Evolutionary conservation across 1,140 invertebrate genomes (phyloP).

Genomic region (Zeugodacus cucurbitae): DNA sequence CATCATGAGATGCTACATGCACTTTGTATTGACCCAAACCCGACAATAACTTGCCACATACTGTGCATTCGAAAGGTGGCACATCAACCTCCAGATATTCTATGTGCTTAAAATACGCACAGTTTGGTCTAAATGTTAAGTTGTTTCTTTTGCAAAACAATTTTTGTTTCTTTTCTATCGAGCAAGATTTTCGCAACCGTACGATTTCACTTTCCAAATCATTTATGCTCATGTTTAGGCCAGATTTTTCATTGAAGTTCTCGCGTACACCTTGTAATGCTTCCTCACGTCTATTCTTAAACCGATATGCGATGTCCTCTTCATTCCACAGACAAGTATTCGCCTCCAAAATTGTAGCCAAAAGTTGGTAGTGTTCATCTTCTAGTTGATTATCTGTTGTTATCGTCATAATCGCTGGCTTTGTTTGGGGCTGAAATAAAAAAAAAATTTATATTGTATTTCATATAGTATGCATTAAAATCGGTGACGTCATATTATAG

Average conservation of each 20-base stretch:
- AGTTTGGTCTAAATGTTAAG: neutral
- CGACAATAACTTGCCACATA: conserved; percentile 46
- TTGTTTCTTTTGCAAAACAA: conserved; percentile 38
- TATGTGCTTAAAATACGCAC: conserved; percentile 29
- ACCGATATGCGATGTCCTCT: conserved; percentile 26
- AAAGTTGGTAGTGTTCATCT: neutral
- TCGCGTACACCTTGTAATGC: conserved; percentile 12
- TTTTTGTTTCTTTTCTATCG: conserved; percentile 29
- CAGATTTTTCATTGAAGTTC: conserved; percentile 33
- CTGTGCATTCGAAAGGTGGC: conserved; percentile 48
- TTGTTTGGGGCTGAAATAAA: neutral
- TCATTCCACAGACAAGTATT: conserved; percentile 40
- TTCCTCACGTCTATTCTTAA: conserved; percentile 37
- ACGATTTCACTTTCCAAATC: conserved; percentile 34
- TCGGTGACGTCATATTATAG: too few relatives aligned
- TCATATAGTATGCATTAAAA: too few relatives aligned
- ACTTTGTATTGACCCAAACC: conserved; percentile 48
- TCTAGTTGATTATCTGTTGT: neutral
- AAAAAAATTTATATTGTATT: neutral
- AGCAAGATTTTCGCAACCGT: conserved; percentile 13
- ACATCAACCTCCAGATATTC: conserved; percentile 10
- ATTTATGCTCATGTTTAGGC: neutral
- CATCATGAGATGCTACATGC: conserved; percentile 49
- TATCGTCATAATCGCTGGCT: neutral
- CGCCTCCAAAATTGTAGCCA: conserved; percentile 41